Evolutionary conservation across 2,888 invertebrate genomes (phyloP).

Genomic region (Philopedon plagiatum): DNA sequence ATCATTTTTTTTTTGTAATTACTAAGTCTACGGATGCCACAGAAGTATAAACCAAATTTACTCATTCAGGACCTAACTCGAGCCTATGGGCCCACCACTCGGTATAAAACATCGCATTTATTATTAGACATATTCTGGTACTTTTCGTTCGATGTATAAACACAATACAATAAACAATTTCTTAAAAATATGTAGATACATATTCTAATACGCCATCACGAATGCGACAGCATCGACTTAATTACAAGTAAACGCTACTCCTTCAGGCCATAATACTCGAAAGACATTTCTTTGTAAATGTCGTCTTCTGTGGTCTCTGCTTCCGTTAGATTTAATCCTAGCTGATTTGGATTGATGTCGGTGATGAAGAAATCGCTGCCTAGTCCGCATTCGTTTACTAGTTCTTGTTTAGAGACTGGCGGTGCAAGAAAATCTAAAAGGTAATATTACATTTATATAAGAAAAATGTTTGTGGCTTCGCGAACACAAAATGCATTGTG

Average conservation of each 20-base stretch:
- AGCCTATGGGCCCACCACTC: background rate
- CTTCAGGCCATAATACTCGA: constrained; percentile 70
- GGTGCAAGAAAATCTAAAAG: constrained; percentile 73
- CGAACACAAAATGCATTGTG: too few relatives aligned
- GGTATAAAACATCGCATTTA: background rate
- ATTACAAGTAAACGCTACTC: constrained; percentile 21
- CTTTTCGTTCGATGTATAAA: background rate
- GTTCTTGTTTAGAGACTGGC: constrained; percentile 82
- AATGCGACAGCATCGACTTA: background rate
- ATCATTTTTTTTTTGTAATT: too few relatives aligned
- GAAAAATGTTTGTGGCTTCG: too few relatives aligned
- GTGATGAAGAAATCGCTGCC: constrained; percentile 73
- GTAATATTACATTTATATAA: too few relatives aligned
- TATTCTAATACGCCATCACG: background rate
- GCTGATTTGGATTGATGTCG: constrained; percentile 70
- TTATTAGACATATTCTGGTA: background rate
- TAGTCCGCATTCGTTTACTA: constrained; percentile 84
- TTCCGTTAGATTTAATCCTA: constrained; percentile 71
- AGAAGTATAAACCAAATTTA: background rate
- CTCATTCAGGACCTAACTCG: background rate
- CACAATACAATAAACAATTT: background rate
- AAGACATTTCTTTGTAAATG: constrained; percentile 71
- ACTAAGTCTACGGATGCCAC: background rate
- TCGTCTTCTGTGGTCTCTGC: constrained; percentile 70
- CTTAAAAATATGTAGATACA: constrained; percentile 8